These are phyloP conservation scores for Dorcus hopei DNA, from an alignment of 2,888 invertebrate genomes.

Conservation along the genomic window DNA sequence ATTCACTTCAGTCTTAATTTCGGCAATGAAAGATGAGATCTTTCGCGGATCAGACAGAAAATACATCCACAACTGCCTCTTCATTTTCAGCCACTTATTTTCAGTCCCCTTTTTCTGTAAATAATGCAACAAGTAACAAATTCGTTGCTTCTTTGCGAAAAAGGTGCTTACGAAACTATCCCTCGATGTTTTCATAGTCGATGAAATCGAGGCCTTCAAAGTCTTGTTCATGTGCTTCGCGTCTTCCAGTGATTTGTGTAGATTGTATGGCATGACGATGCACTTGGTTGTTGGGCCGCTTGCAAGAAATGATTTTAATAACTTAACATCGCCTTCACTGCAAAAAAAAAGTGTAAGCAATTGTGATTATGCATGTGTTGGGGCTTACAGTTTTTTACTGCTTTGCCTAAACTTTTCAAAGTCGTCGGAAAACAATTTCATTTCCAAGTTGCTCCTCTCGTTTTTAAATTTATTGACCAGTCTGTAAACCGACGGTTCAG, in stretches of 20 bases:
- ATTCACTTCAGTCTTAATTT: conserved; percentile 7
- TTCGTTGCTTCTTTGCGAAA: too few relatives aligned
- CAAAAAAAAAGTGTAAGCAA: background rate
- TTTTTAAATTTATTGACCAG: background rate
- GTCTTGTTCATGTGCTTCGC: conserved; percentile 1
- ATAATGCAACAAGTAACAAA: too few relatives aligned
- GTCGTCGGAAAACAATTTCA: background rate
- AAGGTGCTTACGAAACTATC: conserved; percentile 2
- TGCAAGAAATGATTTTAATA: conserved; percentile 4
- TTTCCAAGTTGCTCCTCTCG: background rate
- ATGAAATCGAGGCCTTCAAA: background rate
- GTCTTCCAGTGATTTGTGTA: conserved; percentile 1
- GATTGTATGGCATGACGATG: conserved; percentile 4
- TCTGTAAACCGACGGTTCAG: background rate
- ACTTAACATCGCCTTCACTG: conserved; percentile 3
- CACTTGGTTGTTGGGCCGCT: conserved; percentile 11
- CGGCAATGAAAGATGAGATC: background rate
- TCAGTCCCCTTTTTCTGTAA: conserved; percentile 8
- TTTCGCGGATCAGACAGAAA: conserved; percentile 6
- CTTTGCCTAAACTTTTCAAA: background rate
- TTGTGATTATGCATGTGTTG: background rate
- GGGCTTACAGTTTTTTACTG: background rate
- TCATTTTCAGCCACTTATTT: conserved; percentile 10
- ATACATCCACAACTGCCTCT: conserved; percentile 12
- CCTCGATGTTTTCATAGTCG: background rate